A percentile compares a stretch with the other conserved stretches of the same genome.
Evolutionary conservation across 2,797 vertebrate species (phyloP).

Genomic region (Muscicapa striata): DNA sequence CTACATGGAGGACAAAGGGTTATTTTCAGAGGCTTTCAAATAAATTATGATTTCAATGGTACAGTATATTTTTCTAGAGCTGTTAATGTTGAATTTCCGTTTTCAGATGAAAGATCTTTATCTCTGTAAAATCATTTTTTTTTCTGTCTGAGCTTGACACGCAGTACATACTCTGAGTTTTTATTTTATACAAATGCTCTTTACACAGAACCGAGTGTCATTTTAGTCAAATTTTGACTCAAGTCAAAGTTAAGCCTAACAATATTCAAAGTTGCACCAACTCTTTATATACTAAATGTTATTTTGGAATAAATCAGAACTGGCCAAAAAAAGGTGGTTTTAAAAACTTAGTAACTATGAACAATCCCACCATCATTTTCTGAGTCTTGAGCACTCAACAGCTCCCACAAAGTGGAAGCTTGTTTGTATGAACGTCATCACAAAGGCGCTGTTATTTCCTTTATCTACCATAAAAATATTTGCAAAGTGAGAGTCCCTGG

Average conservation of each 20-base stretch:
- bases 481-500: too few species aligned
- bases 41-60: neutral
- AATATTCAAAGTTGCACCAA: neutral
- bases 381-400: neutral
- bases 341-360: neutral
- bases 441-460: too few species aligned
- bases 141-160: neutral
- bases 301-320: neutral
- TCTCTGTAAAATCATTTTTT: neutral
- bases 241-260: neutral
- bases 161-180: neutral
- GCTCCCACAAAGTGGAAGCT: neutral
- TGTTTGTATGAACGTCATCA: too few species aligned
- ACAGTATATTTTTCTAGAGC: neutral
- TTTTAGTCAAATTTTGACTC: neutral
- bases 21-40: conserved; percentile 60
- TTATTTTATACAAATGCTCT: neutral
- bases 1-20: conserved; percentile 74
- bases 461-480: too few species aligned
- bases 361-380: neutral
- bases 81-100: neutral
- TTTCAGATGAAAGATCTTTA: neutral
- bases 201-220: neutral
- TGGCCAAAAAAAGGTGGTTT: neutral
- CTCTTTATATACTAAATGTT: neutral